These are phyloP conservation scores for Oreocharis arfaki DNA, from an alignment of 2,113 vertebrate genomes.

Conservation along the genomic window DNA sequence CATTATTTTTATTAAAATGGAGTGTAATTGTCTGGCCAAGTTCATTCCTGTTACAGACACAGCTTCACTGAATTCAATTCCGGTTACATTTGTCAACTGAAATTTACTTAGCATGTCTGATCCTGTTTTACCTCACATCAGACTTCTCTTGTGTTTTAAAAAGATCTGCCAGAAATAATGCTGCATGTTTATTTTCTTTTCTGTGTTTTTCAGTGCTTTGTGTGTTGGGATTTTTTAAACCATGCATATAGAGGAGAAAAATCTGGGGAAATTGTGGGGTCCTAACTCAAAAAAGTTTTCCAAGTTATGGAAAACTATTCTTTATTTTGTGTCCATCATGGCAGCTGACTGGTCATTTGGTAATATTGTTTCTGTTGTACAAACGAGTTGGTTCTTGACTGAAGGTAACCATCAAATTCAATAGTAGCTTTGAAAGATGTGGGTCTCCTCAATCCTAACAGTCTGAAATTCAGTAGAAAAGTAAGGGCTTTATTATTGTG, in stretches of 20 bases:
- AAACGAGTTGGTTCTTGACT: not conserved
- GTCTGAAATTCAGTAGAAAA: constrained; percentile 7
- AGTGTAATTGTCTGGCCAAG: not conserved
- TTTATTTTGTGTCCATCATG: not conserved
- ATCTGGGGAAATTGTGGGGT: not conserved
- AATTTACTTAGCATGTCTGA: not conserved
- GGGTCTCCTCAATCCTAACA: not conserved
- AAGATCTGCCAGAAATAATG: not conserved
- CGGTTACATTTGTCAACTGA: not conserved
- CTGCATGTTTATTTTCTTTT: not conserved
- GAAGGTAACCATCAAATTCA: not conserved
- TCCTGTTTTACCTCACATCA: not conserved
- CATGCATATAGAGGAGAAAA: not conserved
- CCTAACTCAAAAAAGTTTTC: not conserved
- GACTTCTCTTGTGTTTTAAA: not conserved
- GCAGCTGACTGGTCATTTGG: not conserved
- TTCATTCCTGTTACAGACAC: not conserved
- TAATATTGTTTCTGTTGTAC: not conserved
- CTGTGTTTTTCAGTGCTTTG: not conserved
- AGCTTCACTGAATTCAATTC: not conserved
- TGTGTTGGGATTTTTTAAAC: not conserved
- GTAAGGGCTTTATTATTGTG: not conserved
- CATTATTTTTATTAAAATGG: not conserved
- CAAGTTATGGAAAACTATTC: fast-evolving
- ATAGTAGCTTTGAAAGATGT: not conserved